Percentiles rank a stretch among this genome's conserved stretches.
These are phyloP conservation scores for Tipula unca DNA, from an alignment of 2,888 invertebrate genomes.

Conservation along the genomic window DNA sequence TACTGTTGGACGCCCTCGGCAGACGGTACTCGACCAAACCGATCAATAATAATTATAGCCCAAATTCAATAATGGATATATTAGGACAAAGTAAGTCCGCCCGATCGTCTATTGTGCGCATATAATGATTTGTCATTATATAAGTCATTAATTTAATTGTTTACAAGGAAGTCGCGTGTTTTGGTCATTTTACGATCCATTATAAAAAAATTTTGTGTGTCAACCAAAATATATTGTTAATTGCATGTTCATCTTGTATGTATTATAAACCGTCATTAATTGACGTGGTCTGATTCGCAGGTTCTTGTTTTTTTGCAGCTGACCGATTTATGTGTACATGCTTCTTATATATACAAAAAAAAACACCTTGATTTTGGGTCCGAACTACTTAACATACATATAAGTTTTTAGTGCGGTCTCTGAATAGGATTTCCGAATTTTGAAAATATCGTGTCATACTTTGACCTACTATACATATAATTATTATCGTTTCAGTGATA, in stretches of 20 bases:
- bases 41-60: conserved; percentile 42
- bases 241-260: neutral
- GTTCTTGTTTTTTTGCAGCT: neutral
- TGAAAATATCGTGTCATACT: too few relatives aligned
- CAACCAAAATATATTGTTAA: too few relatives aligned
- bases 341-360: too few relatives aligned
- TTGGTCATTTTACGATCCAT: too few relatives aligned
- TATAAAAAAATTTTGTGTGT: too few relatives aligned
- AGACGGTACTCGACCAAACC: conserved; percentile 44
- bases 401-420: neutral
- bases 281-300: neutral
- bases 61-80: conserved; percentile 70
- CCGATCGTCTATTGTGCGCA: neutral
- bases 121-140: neutral
- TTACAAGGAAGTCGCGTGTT: conserved; percentile 22
- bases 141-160: neutral
- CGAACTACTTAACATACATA: neutral
- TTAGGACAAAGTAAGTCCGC: conserved; percentile 66
- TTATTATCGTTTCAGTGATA: conserved; percentile 59
- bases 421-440: neutral
- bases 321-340: neutral
- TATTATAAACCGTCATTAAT: neutral
- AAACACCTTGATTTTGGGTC: neutral
- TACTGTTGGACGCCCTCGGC: conserved; percentile 63
- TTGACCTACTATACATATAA: neutral